Base-by-base conservation (phyloP, 2,797 vertebrate species). In the Myotis daubentonii region DNA sequence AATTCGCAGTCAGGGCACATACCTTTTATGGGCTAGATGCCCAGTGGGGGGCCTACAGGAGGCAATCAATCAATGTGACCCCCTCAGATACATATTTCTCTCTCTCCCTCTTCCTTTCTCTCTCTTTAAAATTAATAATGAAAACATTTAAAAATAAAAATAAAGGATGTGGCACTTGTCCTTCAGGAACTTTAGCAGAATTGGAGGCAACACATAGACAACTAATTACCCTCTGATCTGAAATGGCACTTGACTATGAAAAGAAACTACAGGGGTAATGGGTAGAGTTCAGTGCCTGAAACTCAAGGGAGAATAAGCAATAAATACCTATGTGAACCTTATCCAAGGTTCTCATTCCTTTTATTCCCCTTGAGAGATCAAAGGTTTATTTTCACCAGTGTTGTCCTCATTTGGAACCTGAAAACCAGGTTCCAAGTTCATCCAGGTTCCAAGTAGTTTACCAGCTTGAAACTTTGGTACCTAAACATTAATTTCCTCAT, bases 391-490 rank as follows among this genome's bases (percentile, higher is more conserved):
- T 94, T 44, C 17, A 78, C 74, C 20, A 49, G 9, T 38, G 36
- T 9, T 82, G 33, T 86, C 49, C 66, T 85, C 36, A 53, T 60
- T 44, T 90, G 47, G 41, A 97, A 75, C 47, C 74, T 47, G 19
- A 88, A 90, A 70, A 51, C 47, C 79, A 96, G 68, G 60, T 87
- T 87, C 23, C 66, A 72, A 93, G 95, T 72, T 60, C 47, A 71
- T 62, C 41, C 66, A 78, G 51, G 71, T 70, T 60, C 55, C 30
- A 93, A 33, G 38, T 80, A 81, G 70, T 79, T 70, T 74, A 49
- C 36, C 23, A 74, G 49, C n/a, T 66, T 81, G 71, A 87, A 87
- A 83, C 15, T 44, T 70, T 71, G 23, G 41, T 82, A 65, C 28
- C 41, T 90, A 74, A 80, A 87, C 8, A 76, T 82, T 62, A 70